These are phyloP conservation scores for Pseudochirops cupreus DNA, from an alignment of 2,797 vertebrate species.

Conservation along the genomic window DNA sequence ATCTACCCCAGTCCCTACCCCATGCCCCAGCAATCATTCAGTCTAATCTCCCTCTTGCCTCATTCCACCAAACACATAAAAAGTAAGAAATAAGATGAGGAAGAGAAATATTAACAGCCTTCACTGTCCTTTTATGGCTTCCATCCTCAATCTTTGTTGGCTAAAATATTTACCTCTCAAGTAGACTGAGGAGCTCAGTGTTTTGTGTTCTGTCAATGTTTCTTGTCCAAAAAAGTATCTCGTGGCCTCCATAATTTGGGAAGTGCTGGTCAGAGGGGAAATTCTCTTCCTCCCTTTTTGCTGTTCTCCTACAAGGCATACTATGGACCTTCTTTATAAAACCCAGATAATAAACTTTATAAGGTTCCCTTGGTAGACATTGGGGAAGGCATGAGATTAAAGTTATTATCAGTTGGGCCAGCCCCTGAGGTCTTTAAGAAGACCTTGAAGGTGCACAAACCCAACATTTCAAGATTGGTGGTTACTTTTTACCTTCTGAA, in stretches of 20 bases:
- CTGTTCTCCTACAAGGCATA: neutral
- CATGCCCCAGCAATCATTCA: neutral
- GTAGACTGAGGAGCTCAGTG: neutral
- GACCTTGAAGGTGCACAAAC: neutral
- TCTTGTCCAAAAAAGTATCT: neutral
- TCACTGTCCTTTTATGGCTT: neutral
- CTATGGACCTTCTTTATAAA: neutral
- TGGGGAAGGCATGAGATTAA: neutral
- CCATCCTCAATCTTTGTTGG: neutral
- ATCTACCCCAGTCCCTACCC: neutral
- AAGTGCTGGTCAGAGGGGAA: neutral
- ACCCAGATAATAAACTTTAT: neutral
- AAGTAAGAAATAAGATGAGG: neutral
- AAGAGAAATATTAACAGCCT: neutral
- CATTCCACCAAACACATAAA: neutral
- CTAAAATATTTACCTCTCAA: neutral
- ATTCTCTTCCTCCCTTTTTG: neutral
- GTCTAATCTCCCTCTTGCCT: neutral
- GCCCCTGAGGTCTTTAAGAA: neutral
- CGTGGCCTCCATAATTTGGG: neutral
- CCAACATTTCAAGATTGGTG: neutral
- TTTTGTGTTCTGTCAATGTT: neutral
- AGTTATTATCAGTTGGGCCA: neutral
- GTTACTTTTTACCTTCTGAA: slow-evolving; percentile 50
- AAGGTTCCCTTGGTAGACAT: neutral